Conservation (phyloP, 2,888 invertebrate genomes). For the Lordiphosa fenestrarum region DNA sequence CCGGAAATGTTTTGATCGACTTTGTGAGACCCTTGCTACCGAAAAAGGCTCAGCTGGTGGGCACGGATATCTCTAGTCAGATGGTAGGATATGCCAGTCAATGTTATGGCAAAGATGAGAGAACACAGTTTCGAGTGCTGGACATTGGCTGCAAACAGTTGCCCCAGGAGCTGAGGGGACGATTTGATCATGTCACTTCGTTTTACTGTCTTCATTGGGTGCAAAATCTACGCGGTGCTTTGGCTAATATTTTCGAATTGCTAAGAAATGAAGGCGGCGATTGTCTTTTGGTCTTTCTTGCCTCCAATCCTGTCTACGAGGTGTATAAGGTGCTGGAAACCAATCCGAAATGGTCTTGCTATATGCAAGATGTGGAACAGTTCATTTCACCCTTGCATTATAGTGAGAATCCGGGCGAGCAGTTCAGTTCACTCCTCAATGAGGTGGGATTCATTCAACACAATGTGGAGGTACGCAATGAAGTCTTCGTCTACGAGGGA, state of each 20-base stretch:
- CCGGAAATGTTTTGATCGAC: slow-evolving; percentile 86
- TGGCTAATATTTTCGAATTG: slow-evolving; percentile 85
- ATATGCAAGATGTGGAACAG: slow-evolving; percentile 84
- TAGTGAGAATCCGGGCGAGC: slow-evolving; percentile 82
- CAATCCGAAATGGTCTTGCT: slow-evolving; percentile 83
- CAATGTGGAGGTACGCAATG: slow-evolving; percentile 83
- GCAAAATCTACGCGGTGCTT: slow-evolving; percentile 84
- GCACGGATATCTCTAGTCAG: slow-evolving; percentile 86
- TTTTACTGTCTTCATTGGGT: slow-evolving; percentile 92
- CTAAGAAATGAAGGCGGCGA: slow-evolving; percentile 86
- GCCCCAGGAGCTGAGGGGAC: slow-evolving; percentile 80
- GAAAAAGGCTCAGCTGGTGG: slow-evolving; percentile 81
- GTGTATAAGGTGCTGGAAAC: slow-evolving; percentile 84
- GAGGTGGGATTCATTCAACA: slow-evolving; percentile 84
- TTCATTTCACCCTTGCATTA: slow-evolving; percentile 87
- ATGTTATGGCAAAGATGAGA: slow-evolving; percentile 79
- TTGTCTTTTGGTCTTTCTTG: slow-evolving; percentile 85
- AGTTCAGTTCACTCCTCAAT: slow-evolving; percentile 82
- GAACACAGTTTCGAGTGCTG: slow-evolving; percentile 79
- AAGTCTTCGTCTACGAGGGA: slow-evolving; percentile 83
- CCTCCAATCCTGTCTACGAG: slow-evolving; percentile 85
- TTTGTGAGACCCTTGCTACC: slow-evolving; percentile 84
- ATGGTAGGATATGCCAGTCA: slow-evolving; percentile 86
- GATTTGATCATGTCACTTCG: slow-evolving; percentile 87
- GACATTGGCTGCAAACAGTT: slow-evolving; percentile 83